These are phyloP conservation scores for Elmis aenea DNA, from an alignment of 2,888 invertebrate species.

Conservation along the genomic window DNA sequence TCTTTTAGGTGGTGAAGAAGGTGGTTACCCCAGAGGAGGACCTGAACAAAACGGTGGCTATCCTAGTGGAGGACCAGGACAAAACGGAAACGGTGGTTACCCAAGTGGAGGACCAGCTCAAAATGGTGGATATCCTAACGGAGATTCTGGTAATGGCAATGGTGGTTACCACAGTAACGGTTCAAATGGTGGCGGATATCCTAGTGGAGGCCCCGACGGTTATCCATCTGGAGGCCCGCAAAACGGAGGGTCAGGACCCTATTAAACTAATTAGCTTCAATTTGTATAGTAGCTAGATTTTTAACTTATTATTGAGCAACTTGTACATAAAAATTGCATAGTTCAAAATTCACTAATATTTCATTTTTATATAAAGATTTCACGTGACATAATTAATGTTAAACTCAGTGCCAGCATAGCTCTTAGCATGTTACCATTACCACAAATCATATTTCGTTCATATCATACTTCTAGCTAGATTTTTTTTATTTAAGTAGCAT, in stretches of 20 bases:
- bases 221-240: conserved; percentile 24
- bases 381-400: too few species aligned
- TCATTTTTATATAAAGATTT: too few species aligned
- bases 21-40: conserved; percentile 17
- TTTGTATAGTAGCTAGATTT: conserved; percentile 17
- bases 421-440: too few species aligned
- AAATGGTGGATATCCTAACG: conserved; percentile 14
- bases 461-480: too few species aligned
- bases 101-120: conserved; percentile 38
- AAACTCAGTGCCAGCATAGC: too few species aligned
- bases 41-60: conserved; percentile 9
- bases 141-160: conserved; percentile 4
- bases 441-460: too few species aligned
- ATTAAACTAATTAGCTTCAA: conserved; percentile 23
- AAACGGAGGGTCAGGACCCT: conserved; percentile 19
- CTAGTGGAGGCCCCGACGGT: conserved; percentile 19
- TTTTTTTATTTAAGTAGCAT: too few species aligned
- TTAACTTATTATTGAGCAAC: too few species aligned
- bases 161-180: conserved; percentile 6
- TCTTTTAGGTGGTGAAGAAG: conserved; percentile 3
- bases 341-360: too few species aligned
- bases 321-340: too few species aligned
- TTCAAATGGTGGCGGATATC: conserved; percentile 20
- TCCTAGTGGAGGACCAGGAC: conserved; percentile 10
- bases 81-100: conserved; percentile 26